Evolutionary conservation across 2,888 invertebrate genomes (phyloP), one percentile per base, ranked within the genome.

Genomic region (Liodrosophila aerea): DNA sequence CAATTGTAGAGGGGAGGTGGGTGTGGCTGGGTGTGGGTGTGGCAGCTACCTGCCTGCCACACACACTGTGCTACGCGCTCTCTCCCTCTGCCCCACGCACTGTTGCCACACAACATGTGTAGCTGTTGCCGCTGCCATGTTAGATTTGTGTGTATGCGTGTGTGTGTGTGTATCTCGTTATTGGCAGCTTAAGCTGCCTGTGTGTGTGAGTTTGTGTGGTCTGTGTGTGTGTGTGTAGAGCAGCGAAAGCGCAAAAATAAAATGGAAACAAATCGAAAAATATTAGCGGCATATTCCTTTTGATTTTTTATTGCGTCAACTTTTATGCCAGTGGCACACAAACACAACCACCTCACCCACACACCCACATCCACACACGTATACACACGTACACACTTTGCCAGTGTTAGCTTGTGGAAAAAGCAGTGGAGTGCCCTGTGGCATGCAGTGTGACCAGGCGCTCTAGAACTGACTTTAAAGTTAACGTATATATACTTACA

Each of bases 251-350:
- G 64, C 49, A 60, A 57, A 51, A 66, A 62, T 51, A 62, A 62
- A 61, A 50, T 54, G 58, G 36, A 33, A 76, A 76, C 76, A 80
- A 83, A 80, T 82, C 83, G 73, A 69, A 68, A 69, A 58, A 82
- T 78, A 82, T 82, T 77, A 78, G 68, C 76, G 60, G 62, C 68
- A 69, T 83, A 66, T 77, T 76, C 53, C 54, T 60, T 82, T 82
- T 82, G 68, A 80, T 76, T 83, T 81, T 77, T 78, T 82, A 68
- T 77, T 82, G 73, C 59, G 53, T 66, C 46, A 52, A 58, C 41
- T 45, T 54, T 62, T 45, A 36, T 37, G 50, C 53, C 54, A 8
- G 11, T 29, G 44, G 43, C 62, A 15, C 13, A 46, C 31, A 50
- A 37, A 39, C 37, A 39, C 27, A 16, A 18, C 46, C 22, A 39